Conservation (phyloP, 2,888 invertebrate species). For the Pollenia labialis region DNA sequence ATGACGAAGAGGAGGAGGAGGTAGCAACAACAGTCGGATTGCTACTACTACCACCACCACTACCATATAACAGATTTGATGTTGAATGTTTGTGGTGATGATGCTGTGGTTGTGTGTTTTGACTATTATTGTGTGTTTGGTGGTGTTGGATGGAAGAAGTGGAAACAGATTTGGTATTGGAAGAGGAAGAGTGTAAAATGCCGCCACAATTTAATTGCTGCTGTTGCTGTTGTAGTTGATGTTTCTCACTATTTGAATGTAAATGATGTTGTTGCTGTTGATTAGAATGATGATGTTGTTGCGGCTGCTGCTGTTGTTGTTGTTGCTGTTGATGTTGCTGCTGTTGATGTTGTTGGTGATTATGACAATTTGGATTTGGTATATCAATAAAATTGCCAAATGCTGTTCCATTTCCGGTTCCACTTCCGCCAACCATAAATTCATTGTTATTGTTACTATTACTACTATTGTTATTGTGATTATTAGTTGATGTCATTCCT, state of each 20-base stretch:
- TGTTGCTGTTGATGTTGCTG: slow-evolving; percentile 74
- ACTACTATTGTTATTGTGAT: slow-evolving; percentile 47
- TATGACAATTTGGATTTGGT: slow-evolving; percentile 66
- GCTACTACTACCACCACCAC: slow-evolving; percentile 63
- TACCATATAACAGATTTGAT: slow-evolving; percentile 69
- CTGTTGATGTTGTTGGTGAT: slow-evolving; percentile 73
- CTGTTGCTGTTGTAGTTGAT: slow-evolving; percentile 52
- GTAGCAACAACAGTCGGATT: slow-evolving; percentile 70
- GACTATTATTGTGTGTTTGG: slow-evolving; percentile 73
- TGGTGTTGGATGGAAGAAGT: slow-evolving; percentile 82
- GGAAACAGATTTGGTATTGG: slow-evolving; percentile 82
- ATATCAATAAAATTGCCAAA: slow-evolving; percentile 73
- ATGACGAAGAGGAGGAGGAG: slow-evolving; percentile 74
- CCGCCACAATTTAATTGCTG: slow-evolving; percentile 72
- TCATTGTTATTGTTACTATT: slow-evolving; percentile 78
- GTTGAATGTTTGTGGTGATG: slow-evolving; percentile 72
- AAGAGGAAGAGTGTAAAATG: slow-evolving; percentile 76
- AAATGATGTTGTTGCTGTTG: slow-evolving; percentile 64
- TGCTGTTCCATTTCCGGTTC: slow-evolving; percentile 80
- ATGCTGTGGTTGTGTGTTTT: slow-evolving; percentile 68
- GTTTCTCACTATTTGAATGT: slow-evolving; percentile 64
- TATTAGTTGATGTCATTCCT: slow-evolving; percentile 67
- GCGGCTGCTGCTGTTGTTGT: slow-evolving; percentile 69
- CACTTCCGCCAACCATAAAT: slow-evolving; percentile 77
- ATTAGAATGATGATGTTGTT: slow-evolving; percentile 63